These are phyloP conservation scores for Centropristis striata DNA, from an alignment of 2,113 vertebrate genomes.

Conservation along the genomic window DNA sequence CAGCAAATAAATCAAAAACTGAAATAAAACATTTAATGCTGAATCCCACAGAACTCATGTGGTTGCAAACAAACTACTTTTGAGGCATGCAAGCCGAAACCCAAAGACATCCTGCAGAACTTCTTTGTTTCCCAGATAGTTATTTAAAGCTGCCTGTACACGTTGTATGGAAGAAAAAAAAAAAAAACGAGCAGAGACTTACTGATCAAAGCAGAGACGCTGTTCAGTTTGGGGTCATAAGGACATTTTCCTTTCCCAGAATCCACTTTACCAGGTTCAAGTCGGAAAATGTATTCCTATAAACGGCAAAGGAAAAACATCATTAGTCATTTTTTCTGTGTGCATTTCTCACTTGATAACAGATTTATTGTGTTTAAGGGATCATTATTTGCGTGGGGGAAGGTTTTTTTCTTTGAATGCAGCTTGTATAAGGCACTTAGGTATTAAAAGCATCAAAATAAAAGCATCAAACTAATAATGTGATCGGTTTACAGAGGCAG, in stretches of 20 bases:
- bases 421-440: constrained; percentile 29
- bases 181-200: constrained; percentile 79
- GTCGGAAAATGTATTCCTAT: constrained; percentile 97
- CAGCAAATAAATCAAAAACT: not conserved
- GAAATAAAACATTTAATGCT: not conserved
- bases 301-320: constrained; percentile 42
- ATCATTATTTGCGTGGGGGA: not conserved
- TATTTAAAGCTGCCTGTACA: constrained; percentile 32
- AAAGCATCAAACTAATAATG: constrained; percentile 30
- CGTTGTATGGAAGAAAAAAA: not conserved
- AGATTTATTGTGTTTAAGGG: constrained; percentile 15
- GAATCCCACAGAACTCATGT: not conserved
- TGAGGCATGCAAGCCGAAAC: constrained; percentile 16
- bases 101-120: constrained; percentile 1
- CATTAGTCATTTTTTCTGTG: constrained; percentile 17
- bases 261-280: constrained; percentile 97
- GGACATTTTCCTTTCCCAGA: constrained; percentile 99
- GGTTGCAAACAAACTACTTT: constrained; percentile 3
- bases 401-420: constrained; percentile 23
- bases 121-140: constrained; percentile 9
- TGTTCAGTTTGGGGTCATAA: constrained; percentile 98
- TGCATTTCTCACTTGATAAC: not conserved
- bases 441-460: constrained; percentile 17
- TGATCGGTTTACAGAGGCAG: constrained; percentile 24
- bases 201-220: constrained; percentile 97